Base-by-base conservation (phyloP, 2,888 invertebrate species). In the Dryobota labecula region DNA sequence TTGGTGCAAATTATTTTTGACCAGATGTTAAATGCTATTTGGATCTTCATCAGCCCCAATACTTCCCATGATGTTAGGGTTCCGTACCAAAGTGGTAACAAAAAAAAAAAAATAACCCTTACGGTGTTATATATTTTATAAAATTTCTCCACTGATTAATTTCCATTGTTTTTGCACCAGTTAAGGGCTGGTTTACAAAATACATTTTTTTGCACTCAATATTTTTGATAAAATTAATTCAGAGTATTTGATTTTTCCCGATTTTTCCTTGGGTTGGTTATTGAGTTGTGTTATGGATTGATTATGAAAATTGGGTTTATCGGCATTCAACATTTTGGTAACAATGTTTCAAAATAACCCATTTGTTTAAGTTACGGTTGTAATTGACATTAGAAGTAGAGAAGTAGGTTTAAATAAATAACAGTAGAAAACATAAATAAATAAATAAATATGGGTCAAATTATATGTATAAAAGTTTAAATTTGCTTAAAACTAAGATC, bases 401-500 rank as follows among this genome's bases (percentile, higher is more conserved):
- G 20, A 71, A 54, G 20, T 63, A 63, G 51, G 5, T n/a, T 24
- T 36, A 54, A 41, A 64, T 49, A 76, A 60, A 77, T 8, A 49
- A 62, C 27, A 77, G 54, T 45, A 70, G 27, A 61, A 56, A 61
- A 61, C 9, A 38, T 43, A 64, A 60, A 30, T 49, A 73, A 20
- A 58, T 41, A 45, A 56, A 49, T 13, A 33, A 38, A 49, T 13
- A 33, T 33, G 78, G 78, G 51, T n/a, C 49, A 76, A 78, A 76
- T 76, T n/a, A 76, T 45, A 53, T 53, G 2, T 30, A 78, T 33
- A 51, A 54, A 43, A n/a, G 15, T 38, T 57, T 8, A 49, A 38
- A 61, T 77, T 76, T 54, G 36, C 65, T 78, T 76, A 78, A 11
- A 61, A 36, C 54, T 77, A 76, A 72, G 36, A 47, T 27, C 54